Evolutionary conservation across 2,888 invertebrate species (phyloP).

Genomic region (Oasisia sp.): DNA sequence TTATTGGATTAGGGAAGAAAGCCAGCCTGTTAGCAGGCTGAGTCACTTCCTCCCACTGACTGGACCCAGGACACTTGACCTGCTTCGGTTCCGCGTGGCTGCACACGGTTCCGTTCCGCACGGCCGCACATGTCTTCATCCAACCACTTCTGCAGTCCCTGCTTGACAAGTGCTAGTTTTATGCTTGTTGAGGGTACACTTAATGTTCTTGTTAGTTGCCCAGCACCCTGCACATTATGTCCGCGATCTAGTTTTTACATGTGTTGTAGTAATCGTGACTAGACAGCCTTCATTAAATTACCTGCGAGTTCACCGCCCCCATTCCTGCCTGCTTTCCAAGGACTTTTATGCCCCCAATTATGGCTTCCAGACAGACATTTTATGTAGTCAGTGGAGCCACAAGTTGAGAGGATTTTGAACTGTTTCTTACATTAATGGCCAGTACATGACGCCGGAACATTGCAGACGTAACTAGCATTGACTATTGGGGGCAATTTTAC

Average conservation of each 20-base stretch:
- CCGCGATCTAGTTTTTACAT: not conserved
- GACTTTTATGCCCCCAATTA: slow-evolving; percentile 5
- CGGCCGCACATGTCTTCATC: not conserved
- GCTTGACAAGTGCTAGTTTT: not conserved
- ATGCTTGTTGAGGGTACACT: not conserved
- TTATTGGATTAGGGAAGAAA: slow-evolving; percentile 11
- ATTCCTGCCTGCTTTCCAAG: not conserved
- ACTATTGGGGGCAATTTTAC: not conserved
- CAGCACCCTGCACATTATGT: not conserved
- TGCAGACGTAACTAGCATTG: not conserved
- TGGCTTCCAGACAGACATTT: not conserved
- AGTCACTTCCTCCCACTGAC: slow-evolving; percentile 4
- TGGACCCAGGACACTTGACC: slow-evolving; percentile 13
- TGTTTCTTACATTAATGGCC: not conserved
- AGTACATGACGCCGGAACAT: not conserved
- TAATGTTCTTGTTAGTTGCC: slow-evolving; percentile 5
- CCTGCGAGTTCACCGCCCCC: not conserved
- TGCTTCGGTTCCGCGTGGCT: not conserved
- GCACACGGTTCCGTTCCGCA: not conserved
- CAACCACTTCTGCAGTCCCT: not conserved
- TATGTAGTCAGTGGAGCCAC: not conserved
- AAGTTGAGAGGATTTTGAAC: not conserved
- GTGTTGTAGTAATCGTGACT: not conserved
- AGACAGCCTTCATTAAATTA: not conserved
- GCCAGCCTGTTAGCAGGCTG: not conserved